Conservation (phyloP, 2,888 invertebrate species). For the Clanis bilineata region DNA sequence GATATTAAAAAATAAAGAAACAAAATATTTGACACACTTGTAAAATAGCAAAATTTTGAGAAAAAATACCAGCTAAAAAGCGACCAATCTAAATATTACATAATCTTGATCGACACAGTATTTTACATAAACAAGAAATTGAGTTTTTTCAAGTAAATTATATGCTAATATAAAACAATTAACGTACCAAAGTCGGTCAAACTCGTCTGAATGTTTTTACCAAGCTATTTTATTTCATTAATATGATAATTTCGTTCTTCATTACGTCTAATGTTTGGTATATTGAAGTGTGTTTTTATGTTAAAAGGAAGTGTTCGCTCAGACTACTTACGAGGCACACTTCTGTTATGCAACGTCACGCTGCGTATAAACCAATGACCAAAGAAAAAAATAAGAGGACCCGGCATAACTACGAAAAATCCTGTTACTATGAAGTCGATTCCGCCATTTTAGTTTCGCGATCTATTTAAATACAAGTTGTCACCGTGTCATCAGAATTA, state of each 20-base stretch:
- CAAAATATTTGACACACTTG: too few relatives aligned
- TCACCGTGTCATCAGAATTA: too few relatives aligned
- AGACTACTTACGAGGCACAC: conserved; percentile 13
- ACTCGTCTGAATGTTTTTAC: conserved; percentile 26
- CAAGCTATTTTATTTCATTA: conserved; percentile 31
- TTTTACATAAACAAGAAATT: not conserved
- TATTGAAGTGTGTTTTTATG: conserved; percentile 20
- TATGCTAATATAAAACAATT: conserved; percentile 29
- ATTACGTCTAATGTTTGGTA: conserved; percentile 1
- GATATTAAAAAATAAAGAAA: too few relatives aligned
- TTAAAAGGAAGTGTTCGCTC: conserved; percentile 25
- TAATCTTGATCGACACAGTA: not conserved
- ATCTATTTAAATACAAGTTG: too few relatives aligned
- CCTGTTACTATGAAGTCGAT: too few relatives aligned
- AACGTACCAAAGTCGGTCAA: conserved; percentile 34
- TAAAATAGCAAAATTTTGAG: too few relatives aligned
- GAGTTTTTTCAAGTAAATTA: not conserved
- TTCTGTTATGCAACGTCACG: not conserved
- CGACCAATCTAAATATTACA: not conserved
- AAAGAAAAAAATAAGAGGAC: too few relatives aligned
- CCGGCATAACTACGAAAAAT: too few relatives aligned
- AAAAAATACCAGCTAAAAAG: not conserved
- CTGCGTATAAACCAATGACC: not conserved
- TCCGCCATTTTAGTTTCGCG: too few relatives aligned
- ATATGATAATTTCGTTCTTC: conserved; percentile 32